Evolutionary conservation across 2,797 vertebrate genomes (phyloP), one percentile per base, ranked within the genome.

Genomic region (Odontamblyopus lacepedii): DNA sequence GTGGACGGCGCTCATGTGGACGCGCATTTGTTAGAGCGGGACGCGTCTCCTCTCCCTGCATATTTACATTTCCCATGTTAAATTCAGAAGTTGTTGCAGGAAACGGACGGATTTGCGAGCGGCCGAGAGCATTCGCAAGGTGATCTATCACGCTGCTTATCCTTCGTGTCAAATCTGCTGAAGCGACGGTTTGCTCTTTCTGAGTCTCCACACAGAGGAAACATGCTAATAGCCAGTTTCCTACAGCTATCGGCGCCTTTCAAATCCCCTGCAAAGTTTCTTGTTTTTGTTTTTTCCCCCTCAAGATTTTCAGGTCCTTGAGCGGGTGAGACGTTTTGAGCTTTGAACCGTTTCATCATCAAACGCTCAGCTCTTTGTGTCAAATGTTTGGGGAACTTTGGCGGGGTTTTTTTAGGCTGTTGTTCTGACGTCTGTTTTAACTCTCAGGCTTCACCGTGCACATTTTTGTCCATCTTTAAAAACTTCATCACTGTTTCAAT

Each of bases 71-170:
- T 41, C 29, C 70, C 30, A 71, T 77, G 65, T 76, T 73, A 85
- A 84, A 83, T 74, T 61, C 73, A 80, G 71, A 78, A 67, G 59
- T 26, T 70, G 75, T 79, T 71, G 77, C 67, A 76, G 78, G 74
- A 50, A 78, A 77, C 70, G 53, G 76, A 83, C 72, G 59, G 78
- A 68, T 84, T 78, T 87, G 65, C 73, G 70, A 74, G 76, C 4
- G 44, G 68, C 0, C 73, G 66, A 65, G 67, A 67, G 59, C 61
- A 11, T 78, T 81, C 32, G 71, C 75, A 83, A 78, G 77, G 83
- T 85, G 78, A 89, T 88, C 73, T 64, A 82, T 90, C 84, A 86
- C 38, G 69, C 68, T 78, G 73, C 82, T 88, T 85, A 83, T 88
- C 78, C 67, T 48, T 6, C 78, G 72, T 82, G 83, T 86, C 83